Conservation (phyloP, 53 echinoderm and acorn worm species). For the Holothuria leucospilota region DNA sequence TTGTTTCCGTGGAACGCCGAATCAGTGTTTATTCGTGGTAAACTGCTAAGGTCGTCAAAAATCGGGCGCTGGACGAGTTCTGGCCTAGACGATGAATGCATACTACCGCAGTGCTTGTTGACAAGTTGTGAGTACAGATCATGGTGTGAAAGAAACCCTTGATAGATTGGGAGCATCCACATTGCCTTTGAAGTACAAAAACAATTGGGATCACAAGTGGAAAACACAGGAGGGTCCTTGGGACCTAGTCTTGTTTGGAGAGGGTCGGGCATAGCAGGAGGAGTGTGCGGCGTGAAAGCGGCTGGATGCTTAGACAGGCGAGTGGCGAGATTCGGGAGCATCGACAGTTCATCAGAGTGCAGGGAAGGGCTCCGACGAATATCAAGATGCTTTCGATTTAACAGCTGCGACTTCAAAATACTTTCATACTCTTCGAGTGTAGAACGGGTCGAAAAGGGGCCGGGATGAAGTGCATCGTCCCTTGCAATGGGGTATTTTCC, state of each 20-base stretch:
- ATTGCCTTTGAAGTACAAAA: conserved; percentile 19
- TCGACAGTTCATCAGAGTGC: neutral
- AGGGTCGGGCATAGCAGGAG: neutral
- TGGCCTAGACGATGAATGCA: neutral
- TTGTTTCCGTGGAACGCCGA: conserved; percentile 7
- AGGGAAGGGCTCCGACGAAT: conserved; percentile 10
- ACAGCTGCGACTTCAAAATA: conserved; percentile 27
- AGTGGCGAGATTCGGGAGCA: conserved; percentile 10
- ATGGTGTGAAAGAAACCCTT: conserved; percentile 25
- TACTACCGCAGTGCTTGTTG: neutral
- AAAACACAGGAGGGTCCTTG: conserved; percentile 8
- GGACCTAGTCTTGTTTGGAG: conserved; percentile 1
- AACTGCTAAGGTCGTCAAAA: neutral
- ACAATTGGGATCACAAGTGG: conserved; percentile 28
- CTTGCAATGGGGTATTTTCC: neutral
- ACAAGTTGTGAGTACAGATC: conserved; percentile 35
- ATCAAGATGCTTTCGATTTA: conserved; percentile 20
- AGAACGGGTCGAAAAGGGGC: conserved; percentile 2
- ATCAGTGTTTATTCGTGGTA: neutral
- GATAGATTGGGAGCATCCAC: conserved; percentile 43
- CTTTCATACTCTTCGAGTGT: conserved; percentile 25
- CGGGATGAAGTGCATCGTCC: neutral
- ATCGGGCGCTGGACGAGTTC: neutral
- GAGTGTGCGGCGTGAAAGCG: neutral
- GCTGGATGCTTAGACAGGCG: neutral